These are phyloP conservation scores for Hypocryptadius cinnamomeus DNA, from an alignment of 2,113 vertebrate genomes.

Conservation along the genomic window DNA sequence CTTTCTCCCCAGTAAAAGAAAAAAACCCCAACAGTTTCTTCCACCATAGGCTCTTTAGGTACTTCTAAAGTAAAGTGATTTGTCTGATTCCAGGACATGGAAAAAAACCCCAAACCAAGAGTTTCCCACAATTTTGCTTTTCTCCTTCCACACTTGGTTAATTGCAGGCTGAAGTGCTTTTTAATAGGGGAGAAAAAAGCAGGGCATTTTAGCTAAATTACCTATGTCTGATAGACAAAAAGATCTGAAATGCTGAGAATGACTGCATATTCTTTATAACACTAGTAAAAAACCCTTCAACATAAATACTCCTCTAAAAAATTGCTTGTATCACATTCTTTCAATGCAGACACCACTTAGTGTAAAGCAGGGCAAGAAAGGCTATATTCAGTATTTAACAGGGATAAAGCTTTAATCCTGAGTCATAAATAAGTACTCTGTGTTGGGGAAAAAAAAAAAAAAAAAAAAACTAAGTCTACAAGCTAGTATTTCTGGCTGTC, in stretches of 20 bases:
- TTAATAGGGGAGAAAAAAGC: neutral
- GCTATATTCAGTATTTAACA: neutral
- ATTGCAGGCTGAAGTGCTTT: conserved; percentile 16
- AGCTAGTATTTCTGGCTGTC: neutral
- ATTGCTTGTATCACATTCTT: neutral
- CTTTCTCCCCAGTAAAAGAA: neutral
- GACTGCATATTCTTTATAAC: neutral
- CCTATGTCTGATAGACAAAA: neutral
- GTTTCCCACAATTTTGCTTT: neutral
- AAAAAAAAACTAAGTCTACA: neutral
- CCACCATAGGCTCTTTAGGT: neutral
- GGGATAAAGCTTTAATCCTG: neutral
- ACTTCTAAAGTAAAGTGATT: neutral
- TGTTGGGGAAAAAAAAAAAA: neutral
- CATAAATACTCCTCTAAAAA: conserved; percentile 12
- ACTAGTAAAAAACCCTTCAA: neutral
- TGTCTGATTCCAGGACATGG: neutral
- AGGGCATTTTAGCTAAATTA: neutral
- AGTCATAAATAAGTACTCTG: neutral
- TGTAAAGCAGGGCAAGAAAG: neutral
- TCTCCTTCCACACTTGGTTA: neutral
- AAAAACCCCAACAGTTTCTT: neutral
- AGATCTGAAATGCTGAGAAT: neutral
- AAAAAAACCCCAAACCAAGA: neutral
- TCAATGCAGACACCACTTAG: neutral